Conservation (phyloP, 1,140 invertebrate species). For the Neotoxoptera formosana region DNA sequence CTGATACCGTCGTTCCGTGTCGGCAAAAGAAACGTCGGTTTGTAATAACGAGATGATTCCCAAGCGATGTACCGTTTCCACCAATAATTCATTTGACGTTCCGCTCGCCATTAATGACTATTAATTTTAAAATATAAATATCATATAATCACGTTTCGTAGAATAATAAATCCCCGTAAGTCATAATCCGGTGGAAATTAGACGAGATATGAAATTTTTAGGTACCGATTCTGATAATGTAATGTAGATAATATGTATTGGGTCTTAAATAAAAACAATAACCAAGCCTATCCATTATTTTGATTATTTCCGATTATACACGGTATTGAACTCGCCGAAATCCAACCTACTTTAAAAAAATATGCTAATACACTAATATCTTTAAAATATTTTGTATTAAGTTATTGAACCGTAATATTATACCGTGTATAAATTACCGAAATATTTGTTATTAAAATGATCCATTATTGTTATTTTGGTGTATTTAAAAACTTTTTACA, state of each 20-base stretch:
- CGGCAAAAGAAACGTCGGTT: background rate
- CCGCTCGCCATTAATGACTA: conserved; percentile 5
- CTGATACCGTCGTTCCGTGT: background rate
- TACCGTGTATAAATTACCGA: background rate
- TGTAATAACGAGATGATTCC: background rate
- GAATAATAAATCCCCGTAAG: background rate
- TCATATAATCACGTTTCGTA: background rate
- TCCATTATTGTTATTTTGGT: background rate
- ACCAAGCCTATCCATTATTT: background rate
- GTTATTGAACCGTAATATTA: background rate
- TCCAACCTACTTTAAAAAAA: background rate
- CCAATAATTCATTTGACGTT: conserved; percentile 12
- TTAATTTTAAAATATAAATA: background rate
- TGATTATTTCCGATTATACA: background rate
- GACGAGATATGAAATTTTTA: background rate
- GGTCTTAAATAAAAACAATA: background rate
- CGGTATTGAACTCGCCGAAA: background rate
- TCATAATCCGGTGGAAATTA: background rate
- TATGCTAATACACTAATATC: background rate
- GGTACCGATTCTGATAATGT: background rate
- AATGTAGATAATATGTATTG: background rate
- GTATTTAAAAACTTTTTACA: background rate
- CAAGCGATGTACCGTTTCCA: background rate
- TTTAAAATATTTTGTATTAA: background rate
- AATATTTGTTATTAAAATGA: conserved; percentile 10